Conservation (phyloP, 1,140 invertebrate genomes). For the Penaeus vannamei region DNA sequence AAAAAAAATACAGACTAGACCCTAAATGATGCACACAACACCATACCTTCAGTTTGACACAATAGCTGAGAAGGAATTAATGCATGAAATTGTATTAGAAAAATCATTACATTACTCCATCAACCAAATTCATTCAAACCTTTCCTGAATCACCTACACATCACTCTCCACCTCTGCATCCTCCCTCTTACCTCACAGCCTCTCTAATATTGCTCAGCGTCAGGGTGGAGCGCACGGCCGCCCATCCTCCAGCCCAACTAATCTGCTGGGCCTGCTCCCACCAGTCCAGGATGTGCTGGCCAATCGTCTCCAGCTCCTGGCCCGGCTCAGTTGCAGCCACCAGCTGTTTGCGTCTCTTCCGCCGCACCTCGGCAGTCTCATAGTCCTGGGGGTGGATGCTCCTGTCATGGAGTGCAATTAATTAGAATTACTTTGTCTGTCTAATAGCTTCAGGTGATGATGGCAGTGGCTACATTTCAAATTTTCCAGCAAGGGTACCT, state of each 20-base stretch:
- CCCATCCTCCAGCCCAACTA: neutral
- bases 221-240: slow-evolving; percentile 21
- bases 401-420: neutral
- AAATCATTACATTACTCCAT: too few species aligned
- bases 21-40: too few species aligned
- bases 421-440: too few species aligned
- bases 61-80: too few species aligned
- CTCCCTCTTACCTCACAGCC: slow-evolving; percentile 37
- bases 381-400: slow-evolving; percentile 49
- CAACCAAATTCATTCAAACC: too few species aligned
- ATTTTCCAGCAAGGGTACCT: too few species aligned
- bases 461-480: too few species aligned
- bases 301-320: slow-evolving; percentile 33
- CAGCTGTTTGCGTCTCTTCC: slow-evolving; percentile 1
- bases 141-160: neutral
- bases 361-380: slow-evolving; percentile 35
- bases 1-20: too few species aligned
- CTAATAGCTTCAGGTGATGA: too few species aligned
- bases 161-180: neutral
- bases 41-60: too few species aligned
- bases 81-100: too few species aligned
- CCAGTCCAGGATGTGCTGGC: slow-evolving; percentile 46
- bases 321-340: neutral
- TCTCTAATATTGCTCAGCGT: slow-evolving; percentile 50
- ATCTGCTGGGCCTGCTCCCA: slow-evolving; percentile 16